Conservation (phyloP, 2,888 invertebrate genomes). For the Apotomis betuletana region DNA sequence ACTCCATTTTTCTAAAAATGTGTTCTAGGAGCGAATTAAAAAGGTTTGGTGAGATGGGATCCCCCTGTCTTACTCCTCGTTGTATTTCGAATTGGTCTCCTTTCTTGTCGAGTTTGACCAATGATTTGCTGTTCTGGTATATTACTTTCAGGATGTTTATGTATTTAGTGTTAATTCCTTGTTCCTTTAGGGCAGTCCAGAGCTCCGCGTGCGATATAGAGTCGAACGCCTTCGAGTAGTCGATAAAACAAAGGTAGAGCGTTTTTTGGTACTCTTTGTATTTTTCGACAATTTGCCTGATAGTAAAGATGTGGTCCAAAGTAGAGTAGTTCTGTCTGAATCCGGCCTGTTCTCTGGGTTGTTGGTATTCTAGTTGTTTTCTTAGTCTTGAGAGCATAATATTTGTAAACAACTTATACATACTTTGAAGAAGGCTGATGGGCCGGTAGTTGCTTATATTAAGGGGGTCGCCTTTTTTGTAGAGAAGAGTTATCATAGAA, state of each 20-base stretch:
- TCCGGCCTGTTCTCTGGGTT: constrained; percentile 30
- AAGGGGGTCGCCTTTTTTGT: constrained; percentile 14
- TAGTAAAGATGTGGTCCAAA: constrained; percentile 43
- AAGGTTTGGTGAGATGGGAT: too few relatives aligned
- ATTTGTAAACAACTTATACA: neutral
- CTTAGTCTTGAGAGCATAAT: constrained; percentile 11
- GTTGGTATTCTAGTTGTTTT: constrained; percentile 5
- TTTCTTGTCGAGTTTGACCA: too few relatives aligned
- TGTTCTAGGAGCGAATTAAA: too few relatives aligned
- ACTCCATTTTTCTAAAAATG: too few relatives aligned
- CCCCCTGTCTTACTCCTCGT: too few relatives aligned
- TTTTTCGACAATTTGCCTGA: constrained; percentile 42
- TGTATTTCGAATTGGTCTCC: too few relatives aligned
- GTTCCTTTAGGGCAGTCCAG: too few relatives aligned
- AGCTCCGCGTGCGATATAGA: too few relatives aligned
- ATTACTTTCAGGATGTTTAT: too few relatives aligned
- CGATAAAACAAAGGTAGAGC: constrained; percentile 36
- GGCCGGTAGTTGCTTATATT: constrained; percentile 12
- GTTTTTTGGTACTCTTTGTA: constrained; percentile 42
- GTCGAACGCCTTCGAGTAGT: constrained; percentile 43
- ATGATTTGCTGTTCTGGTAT: too few relatives aligned
- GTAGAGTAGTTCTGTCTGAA: constrained; percentile 32
- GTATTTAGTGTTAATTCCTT: too few relatives aligned
- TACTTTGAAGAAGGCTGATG: neutral
- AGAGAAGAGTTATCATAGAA: constrained; percentile 17